Evolutionary conservation across 64 coral and sea anemone species (phyloP).

Genomic region (Pocillopora verrucosa): DNA sequence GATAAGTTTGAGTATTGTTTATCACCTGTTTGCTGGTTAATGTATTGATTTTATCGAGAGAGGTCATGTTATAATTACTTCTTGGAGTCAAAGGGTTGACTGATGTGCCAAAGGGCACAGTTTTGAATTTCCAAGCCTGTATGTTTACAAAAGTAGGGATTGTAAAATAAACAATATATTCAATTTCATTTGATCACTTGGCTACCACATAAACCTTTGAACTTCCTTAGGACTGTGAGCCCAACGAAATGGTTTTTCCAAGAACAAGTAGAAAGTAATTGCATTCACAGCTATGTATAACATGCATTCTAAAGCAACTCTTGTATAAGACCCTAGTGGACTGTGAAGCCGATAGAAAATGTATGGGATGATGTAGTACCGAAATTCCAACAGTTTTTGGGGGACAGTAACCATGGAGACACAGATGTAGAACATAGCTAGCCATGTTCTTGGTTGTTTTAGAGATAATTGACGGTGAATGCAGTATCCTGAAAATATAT

Average conservation of each 20-base stretch:
- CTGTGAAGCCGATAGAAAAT: slow-evolving; percentile 77
- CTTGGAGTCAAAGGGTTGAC: too few species aligned
- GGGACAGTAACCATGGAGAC: slow-evolving; percentile 67
- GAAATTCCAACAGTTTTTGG: slow-evolving; percentile 81
- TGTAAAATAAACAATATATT: too few species aligned
- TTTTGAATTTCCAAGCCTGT: too few species aligned
- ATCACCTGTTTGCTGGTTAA: too few species aligned
- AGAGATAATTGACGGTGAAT: slow-evolving; percentile 55
- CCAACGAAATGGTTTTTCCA: slow-evolving; percentile 81
- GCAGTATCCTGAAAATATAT: slow-evolving; percentile 53
- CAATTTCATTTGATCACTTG: background rate
- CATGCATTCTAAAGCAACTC: slow-evolving; percentile 47
- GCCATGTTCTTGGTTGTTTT: slow-evolving; percentile 64
- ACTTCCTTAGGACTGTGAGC: slow-evolving; percentile 51
- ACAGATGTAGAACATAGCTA: slow-evolving; percentile 64
- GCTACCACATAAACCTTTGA: slow-evolving; percentile 88
- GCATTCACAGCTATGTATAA: slow-evolving; percentile 66
- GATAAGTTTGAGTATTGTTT: too few species aligned
- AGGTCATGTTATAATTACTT: too few species aligned
- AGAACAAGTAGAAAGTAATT: slow-evolving; percentile 67
- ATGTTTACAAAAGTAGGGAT: too few species aligned
- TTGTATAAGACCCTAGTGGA: slow-evolving; percentile 57
- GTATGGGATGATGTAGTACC: slow-evolving; percentile 93
- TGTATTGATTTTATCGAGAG: too few species aligned
- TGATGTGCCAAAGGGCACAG: too few species aligned